These are phyloP conservation scores for Marasmarcha lunaedactyla DNA, from an alignment of 2,888 invertebrate genomes.

Conservation along the genomic window DNA sequence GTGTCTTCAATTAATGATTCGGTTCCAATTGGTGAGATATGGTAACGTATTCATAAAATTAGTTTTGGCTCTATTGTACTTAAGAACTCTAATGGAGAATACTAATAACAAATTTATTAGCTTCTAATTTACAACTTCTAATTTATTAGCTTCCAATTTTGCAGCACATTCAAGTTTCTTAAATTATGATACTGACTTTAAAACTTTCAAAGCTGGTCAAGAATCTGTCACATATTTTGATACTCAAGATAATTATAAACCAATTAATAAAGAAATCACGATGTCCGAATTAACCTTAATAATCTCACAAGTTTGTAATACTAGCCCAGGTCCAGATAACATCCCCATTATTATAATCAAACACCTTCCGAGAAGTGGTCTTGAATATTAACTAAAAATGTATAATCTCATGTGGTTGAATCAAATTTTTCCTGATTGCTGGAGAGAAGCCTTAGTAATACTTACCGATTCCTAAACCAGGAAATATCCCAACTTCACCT, in stretches of 20 bases:
- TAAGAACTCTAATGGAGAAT: neutral
- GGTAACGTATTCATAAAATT: constrained; percentile 7
- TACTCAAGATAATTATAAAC: too few relatives aligned
- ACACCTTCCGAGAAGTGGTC: constrained; percentile 9
- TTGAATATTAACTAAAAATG: constrained; percentile 8
- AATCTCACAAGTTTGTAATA: neutral
- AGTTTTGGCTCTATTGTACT: neutral
- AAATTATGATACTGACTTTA: constrained; percentile 10
- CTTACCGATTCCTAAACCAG: constrained; percentile 15
- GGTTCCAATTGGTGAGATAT: constrained; percentile 6
- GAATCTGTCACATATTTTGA: neutral
- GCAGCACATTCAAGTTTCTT: constrained; percentile 9
- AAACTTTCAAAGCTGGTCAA: constrained; percentile 1
- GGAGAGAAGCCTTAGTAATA: too few relatives aligned
- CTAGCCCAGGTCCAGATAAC: constrained; percentile 11
- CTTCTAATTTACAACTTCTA: neutral
- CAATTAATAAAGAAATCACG: too few relatives aligned
- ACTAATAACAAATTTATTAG: too few relatives aligned
- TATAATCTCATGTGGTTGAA: constrained; percentile 7
- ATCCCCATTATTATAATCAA: constrained; percentile 13
- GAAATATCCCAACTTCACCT: too few relatives aligned
- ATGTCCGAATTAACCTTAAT: too few relatives aligned
- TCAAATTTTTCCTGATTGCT: constrained; percentile 13
- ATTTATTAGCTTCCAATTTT: constrained; percentile 9
- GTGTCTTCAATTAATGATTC: constrained; percentile 8